Evolutionary conservation across 2,888 invertebrate genomes (phyloP).

Genomic region (Conus canariensis): DNA sequence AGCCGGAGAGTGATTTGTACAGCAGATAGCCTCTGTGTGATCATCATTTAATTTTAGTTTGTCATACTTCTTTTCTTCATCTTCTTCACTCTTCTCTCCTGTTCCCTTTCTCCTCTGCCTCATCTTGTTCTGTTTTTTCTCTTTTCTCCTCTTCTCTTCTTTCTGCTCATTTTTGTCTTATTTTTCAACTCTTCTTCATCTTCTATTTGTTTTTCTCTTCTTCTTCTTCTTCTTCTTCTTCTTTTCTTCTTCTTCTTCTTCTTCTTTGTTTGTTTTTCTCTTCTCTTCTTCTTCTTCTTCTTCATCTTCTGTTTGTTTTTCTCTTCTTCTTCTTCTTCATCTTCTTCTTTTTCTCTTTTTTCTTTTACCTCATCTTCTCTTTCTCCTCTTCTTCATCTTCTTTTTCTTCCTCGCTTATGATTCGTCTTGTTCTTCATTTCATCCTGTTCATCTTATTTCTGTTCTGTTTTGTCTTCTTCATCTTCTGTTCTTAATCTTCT

Average conservation of each 20-base stretch:
- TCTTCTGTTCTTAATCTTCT: not conserved
- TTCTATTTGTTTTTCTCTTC: not conserved
- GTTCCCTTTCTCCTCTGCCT: not conserved
- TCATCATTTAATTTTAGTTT: too few species aligned
- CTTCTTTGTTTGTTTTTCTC: not conserved
- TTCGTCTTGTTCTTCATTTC: not conserved
- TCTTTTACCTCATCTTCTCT: not conserved
- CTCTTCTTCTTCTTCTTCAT: not conserved
- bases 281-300: not conserved
- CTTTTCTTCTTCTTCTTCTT: conserved; percentile 5
- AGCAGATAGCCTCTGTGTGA: too few species aligned
- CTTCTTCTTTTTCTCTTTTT: not conserved
- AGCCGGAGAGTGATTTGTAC: too few species aligned
- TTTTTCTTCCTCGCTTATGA: not conserved
- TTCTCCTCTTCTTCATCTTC: not conserved
- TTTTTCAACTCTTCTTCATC: not conserved
- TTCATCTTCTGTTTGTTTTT: not conserved
- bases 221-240: not conserved
- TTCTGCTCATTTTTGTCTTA: not conserved
- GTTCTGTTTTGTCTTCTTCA: not conserved
- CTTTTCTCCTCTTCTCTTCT: not conserved
- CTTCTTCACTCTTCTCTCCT: not conserved
- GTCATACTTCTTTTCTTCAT: not conserved
- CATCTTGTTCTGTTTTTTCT: not conserved
- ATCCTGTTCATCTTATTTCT: not conserved